A percentile compares a stretch with the other conserved stretches of the same genome.
Evolutionary conservation across 2,113 vertebrate species (phyloP).

Genomic region (Trinectes maculatus): DNA sequence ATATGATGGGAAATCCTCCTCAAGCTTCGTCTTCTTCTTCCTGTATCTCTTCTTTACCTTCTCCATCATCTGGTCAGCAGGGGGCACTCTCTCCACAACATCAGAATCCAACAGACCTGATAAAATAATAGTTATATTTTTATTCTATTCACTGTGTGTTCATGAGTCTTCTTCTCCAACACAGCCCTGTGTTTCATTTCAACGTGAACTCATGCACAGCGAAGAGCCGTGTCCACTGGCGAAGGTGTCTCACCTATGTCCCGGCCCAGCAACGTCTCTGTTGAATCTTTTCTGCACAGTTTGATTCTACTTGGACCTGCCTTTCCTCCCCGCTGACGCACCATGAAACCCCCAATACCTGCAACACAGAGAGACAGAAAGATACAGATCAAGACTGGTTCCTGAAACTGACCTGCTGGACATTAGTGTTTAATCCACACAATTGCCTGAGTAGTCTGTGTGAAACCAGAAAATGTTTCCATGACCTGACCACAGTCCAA

Average conservation of each 20-base stretch:
- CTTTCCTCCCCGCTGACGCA: constrained; percentile 94
- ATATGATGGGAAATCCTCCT: constrained; percentile 95
- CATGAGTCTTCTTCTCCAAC: too few relatives aligned
- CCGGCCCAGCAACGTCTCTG: constrained; percentile 81
- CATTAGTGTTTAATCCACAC: too few relatives aligned
- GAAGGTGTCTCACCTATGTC: constrained; percentile 84
- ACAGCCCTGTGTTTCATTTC: neutral
- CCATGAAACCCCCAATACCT: constrained; percentile 99
- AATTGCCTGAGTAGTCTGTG: too few relatives aligned
- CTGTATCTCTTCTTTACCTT: constrained; percentile 97
- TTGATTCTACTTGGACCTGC: constrained; percentile 89
- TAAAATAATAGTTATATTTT: neutral
- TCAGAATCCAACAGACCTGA: constrained; percentile 83
- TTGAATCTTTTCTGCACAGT: constrained; percentile 87
- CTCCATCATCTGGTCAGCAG: constrained; percentile 83
- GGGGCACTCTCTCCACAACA: constrained; percentile 79
- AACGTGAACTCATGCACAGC: neutral
- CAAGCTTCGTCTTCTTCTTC: constrained; percentile 97
- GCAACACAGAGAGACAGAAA: constrained; percentile 23
- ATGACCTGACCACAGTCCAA: neutral
- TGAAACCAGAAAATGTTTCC: too few relatives aligned
- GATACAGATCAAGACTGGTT: neutral
- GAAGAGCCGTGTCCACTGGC: neutral
- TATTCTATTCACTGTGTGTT: neutral
- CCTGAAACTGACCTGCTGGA: neutral